phyloP scores from a whole-genome alignment of 2,888 invertebrate genomes.

The Caenorhabditis imperialis region DNA sequence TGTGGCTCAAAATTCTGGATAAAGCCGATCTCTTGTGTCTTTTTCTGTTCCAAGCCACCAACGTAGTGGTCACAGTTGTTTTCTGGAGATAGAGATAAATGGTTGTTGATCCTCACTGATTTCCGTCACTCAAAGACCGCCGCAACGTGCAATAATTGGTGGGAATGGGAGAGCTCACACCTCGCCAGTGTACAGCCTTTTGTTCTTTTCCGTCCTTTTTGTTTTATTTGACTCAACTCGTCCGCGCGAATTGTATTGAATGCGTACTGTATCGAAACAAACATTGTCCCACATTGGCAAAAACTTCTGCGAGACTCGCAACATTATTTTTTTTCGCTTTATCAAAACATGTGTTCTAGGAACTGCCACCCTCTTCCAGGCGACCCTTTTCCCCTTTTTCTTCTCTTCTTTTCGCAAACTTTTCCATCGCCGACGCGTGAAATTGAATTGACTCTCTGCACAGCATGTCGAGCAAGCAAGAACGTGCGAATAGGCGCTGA shows the following conservation, averaged over 20 bases:
- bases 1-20: slow-evolving; percentile 53
- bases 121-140: not conserved
- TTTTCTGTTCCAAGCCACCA: slow-evolving; percentile 45
- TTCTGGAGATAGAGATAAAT: slow-evolving; percentile 35
- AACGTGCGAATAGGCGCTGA: slow-evolving; percentile 46
- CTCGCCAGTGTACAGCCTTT: too few relatives aligned
- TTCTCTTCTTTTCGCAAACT: slow-evolving; percentile 35
- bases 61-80: slow-evolving; percentile 38
- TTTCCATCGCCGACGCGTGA: slow-evolving; percentile 29
- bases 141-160: slow-evolving; percentile 7
- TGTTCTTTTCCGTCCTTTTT: slow-evolving; percentile 15
- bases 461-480: slow-evolving; percentile 31
- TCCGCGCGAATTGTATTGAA: too few relatives aligned
- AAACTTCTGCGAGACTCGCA: too few relatives aligned
- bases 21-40: slow-evolving; percentile 42
- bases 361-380: too few relatives aligned
- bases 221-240: too few relatives aligned
- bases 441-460: slow-evolving; percentile 49
- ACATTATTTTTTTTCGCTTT: too few relatives aligned
- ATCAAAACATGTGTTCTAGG: too few relatives aligned
- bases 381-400: too few relatives aligned
- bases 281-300: too few relatives aligned
- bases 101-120: not conserved
- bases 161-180: too few relatives aligned
- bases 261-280: too few relatives aligned